Evolutionary conservation across 2,797 vertebrate genomes (phyloP).

Genomic region (Anolis apletophallus): DNA sequence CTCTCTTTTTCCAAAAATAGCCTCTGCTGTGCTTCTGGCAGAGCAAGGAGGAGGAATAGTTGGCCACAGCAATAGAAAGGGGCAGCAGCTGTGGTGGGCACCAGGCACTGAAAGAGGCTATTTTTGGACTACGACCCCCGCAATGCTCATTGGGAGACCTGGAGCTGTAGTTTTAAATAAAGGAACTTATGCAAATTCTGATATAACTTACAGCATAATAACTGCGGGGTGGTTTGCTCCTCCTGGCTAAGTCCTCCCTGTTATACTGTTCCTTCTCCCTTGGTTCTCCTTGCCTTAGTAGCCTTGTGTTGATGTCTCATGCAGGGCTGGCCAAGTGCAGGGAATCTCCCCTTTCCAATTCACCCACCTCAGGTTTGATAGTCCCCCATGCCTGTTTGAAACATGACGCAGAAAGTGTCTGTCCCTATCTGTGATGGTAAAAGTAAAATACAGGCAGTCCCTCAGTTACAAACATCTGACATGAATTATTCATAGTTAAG

Average conservation of each 20-base stretch:
- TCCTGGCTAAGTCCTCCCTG: not conserved
- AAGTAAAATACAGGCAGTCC: not conserved
- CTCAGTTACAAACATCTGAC: no score
- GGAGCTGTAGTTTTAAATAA: no score
- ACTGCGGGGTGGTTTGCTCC: not conserved
- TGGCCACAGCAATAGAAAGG: not conserved
- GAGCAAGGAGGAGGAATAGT: not conserved
- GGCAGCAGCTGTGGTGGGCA: not conserved
- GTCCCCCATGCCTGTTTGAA: not conserved
- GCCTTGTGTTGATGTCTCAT: not conserved
- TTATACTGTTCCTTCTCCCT: not conserved
- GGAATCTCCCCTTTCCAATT: not conserved
- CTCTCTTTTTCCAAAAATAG: slow-evolving; percentile 4
- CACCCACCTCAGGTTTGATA: not conserved
- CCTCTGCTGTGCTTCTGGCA: not conserved
- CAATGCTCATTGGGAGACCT: no score
- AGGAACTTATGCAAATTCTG: no score
- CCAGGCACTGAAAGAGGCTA: no score
- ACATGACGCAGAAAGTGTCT: not conserved
- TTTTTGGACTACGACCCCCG: no score
- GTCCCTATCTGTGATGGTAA: not conserved
- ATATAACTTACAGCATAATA: no score
- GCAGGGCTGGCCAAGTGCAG: not conserved
- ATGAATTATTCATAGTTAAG: no score
- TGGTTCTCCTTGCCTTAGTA: not conserved